phyloP scores from a whole-genome alignment of 2,888 invertebrate species.

The Drosophila diplacantha region DNA sequence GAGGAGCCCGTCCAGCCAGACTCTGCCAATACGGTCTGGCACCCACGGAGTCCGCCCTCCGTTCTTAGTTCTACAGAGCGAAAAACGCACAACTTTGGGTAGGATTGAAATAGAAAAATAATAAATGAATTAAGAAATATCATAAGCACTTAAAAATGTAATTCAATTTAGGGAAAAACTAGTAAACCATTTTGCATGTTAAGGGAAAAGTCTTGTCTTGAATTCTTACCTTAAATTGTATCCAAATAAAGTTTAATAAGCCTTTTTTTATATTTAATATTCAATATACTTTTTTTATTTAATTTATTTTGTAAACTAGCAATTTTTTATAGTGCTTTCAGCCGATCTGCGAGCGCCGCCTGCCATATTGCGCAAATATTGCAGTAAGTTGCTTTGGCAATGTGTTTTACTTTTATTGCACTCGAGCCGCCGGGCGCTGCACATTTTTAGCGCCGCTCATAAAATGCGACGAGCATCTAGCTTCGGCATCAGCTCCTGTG shows the following conservation, averaged over 20 bases:
- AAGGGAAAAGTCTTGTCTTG: background rate
- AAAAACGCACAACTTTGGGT: background rate
- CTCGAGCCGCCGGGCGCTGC: conserved; percentile 66
- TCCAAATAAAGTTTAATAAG: no score
- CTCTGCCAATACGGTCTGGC: conserved; percentile 26
- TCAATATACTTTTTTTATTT: background rate
- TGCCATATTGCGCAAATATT: conserved; percentile 63
- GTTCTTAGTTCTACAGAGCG: background rate
- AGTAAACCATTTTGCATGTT: background rate
- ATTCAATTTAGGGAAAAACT: background rate
- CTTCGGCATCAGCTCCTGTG: conserved; percentile 20
- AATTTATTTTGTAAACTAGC: background rate
- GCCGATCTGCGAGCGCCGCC: conserved; percentile 5
- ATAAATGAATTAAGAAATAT: background rate
- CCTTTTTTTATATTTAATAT: no score
- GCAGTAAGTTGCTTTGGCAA: conserved; percentile 68
- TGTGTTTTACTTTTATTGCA: conserved; percentile 72
- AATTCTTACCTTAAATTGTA: background rate
- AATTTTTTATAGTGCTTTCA: background rate
- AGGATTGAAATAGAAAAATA: background rate
- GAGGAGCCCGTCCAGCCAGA: conserved; percentile 21
- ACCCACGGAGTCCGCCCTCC: conserved; percentile 5
- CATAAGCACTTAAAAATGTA: background rate
- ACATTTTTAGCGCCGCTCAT: conserved; percentile 70
- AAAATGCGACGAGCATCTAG: conserved; percentile 63